These are phyloP conservation scores for Eretmochelys imbricata DNA, from an alignment of 2,113 vertebrate species.

Conservation along the genomic window DNA sequence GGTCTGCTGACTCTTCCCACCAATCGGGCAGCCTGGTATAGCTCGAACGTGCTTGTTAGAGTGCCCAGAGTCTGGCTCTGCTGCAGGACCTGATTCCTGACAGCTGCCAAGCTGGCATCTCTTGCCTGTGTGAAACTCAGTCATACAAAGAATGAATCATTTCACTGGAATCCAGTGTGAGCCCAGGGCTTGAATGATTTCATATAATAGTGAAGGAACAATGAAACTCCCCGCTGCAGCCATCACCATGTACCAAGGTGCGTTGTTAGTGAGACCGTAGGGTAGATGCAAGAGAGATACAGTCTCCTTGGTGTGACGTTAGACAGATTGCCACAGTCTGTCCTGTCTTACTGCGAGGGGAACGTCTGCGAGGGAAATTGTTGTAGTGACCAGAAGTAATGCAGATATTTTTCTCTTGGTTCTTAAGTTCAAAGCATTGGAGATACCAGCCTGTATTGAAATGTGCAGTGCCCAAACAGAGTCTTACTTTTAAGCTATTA, in stretches of 20 bases:
- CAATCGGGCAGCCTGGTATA: too few relatives aligned
- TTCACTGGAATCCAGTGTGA: not conserved
- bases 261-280: not conserved
- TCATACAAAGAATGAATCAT: rapidly evolving
- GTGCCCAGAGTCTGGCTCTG: not conserved
- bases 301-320: not conserved
- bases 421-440: rapidly evolving
- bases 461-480: rapidly evolving
- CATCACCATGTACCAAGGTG: not conserved
- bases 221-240: not conserved
- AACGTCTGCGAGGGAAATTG: rapidly evolving
- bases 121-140: not conserved
- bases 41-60: too few relatives aligned
- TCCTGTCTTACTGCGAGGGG: rapidly evolving
- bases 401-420: rapidly evolving
- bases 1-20: too few relatives aligned
- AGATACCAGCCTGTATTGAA: rapidly evolving
- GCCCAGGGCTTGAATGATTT: not conserved
- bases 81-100: too few relatives aligned
- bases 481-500: not conserved
- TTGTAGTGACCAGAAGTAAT: not conserved
- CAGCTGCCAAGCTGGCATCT: not conserved
- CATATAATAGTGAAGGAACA: not conserved
- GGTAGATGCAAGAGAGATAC: not conserved
- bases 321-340: not conserved